Evolutionary conservation across 1,140 invertebrate species (phyloP).

Genomic region (Heliconius hermathena): DNA sequence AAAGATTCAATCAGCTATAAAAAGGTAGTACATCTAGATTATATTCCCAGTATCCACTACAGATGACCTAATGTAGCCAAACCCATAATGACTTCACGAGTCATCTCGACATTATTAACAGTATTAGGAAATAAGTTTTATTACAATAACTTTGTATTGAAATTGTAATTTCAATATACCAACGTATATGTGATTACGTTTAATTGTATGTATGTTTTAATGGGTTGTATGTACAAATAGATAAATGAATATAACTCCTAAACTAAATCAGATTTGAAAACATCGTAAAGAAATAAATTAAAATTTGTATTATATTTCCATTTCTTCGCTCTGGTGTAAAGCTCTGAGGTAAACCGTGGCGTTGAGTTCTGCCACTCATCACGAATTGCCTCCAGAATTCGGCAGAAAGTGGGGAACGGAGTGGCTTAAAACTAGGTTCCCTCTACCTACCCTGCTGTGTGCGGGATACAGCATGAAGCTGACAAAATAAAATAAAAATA

Average conservation of each 20-base stretch:
- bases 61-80: conserved; percentile 37
- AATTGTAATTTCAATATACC: conserved; percentile 2
- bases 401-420: too few species aligned
- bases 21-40: conserved; percentile 16
- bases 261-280: not conserved
- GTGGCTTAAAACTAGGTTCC: too few species aligned
- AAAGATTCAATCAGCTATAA: conserved; percentile 21
- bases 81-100: conserved; percentile 36
- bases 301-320: too few species aligned
- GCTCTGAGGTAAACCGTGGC: too few species aligned
- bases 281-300: too few species aligned
- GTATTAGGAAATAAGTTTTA: conserved; percentile 1
- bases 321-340: too few species aligned
- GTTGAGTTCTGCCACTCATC: too few species aligned
- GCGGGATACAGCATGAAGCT: too few species aligned
- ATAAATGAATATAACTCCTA: not conserved
- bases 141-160: conserved; percentile 3
- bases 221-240: not conserved
- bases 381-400: too few species aligned
- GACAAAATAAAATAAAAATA: too few species aligned
- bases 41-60: conserved; percentile 17
- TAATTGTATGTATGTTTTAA: not conserved
- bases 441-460: too few species aligned
- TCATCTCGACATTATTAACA: conserved; percentile 4
- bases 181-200: not conserved